Evolutionary conservation across 2,113 vertebrate genomes (phyloP).

Genomic region (Eira barbara): DNA sequence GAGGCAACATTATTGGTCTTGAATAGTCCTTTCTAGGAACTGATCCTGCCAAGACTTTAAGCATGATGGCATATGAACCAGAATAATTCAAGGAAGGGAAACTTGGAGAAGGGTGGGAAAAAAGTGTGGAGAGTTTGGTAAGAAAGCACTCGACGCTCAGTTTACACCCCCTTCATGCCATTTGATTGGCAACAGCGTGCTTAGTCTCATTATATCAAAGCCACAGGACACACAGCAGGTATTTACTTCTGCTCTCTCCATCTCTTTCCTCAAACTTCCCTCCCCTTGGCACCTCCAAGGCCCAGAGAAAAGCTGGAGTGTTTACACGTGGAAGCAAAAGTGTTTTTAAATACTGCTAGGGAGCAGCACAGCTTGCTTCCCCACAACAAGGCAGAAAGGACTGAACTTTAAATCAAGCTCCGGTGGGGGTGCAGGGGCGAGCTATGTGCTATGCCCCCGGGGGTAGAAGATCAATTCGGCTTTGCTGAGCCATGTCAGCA

Average conservation of each 20-base stretch:
- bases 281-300: not conserved
- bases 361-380: slow-evolving; percentile 55
- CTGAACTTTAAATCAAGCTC: slow-evolving; percentile 72
- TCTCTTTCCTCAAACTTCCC: not conserved
- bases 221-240: not conserved
- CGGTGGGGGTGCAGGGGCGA: not conserved
- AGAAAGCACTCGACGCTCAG: not conserved
- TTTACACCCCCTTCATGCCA: too few species aligned
- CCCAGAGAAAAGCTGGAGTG: not conserved
- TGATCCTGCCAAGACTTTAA: not conserved
- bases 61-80: not conserved
- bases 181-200: not conserved
- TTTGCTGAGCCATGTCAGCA: slow-evolving; percentile 77
- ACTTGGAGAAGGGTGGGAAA: not conserved
- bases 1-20: not conserved
- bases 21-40: not conserved
- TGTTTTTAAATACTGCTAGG: not conserved
- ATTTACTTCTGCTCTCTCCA: not conserved
- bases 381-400: slow-evolving; percentile 38
- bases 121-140: not conserved
- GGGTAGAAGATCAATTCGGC: slow-evolving; percentile 80
- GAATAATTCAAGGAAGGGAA: not conserved
- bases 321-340: slow-evolving; percentile 12
- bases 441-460: slow-evolving; percentile 63
- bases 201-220: not conserved